Evolutionary conservation across 2,797 vertebrate genomes (phyloP).

Genomic region (Knipowitschia caucasica): DNA sequence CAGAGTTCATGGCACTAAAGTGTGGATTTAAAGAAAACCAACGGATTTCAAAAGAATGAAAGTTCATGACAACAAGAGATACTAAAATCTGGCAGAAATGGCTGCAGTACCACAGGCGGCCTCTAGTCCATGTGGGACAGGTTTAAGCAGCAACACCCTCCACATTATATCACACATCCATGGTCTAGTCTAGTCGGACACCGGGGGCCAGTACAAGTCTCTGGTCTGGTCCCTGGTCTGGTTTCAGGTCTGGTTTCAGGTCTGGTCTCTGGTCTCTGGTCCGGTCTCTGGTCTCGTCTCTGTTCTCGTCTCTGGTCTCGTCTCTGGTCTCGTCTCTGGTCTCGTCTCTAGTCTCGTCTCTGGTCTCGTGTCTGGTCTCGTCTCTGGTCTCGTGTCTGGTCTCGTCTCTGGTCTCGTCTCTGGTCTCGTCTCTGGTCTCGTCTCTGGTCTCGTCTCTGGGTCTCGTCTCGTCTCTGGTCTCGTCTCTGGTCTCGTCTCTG

Average conservation of each 20-base stretch:
- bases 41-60: too few relatives aligned
- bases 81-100: too few relatives aligned
- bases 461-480: slow-evolving; percentile 52
- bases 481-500: not conserved
- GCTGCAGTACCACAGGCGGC: too few relatives aligned
- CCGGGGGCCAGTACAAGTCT: too few relatives aligned
- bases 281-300: not conserved
- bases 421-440: not conserved
- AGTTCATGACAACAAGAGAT: too few relatives aligned
- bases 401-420: not conserved
- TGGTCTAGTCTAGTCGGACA: too few relatives aligned
- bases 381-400: not conserved
- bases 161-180: too few relatives aligned
- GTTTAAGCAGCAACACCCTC: too few relatives aligned
- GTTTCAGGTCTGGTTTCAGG: not conserved
- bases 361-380: slow-evolving; percentile 28
- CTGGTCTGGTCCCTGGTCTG: not conserved
- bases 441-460: not conserved
- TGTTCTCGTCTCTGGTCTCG: not conserved
- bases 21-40: too few relatives aligned
- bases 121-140: too few relatives aligned
- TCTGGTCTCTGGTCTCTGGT: not conserved
- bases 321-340: not conserved
- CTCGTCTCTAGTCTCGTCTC: slow-evolving; percentile 58
- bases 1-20: too few relatives aligned